These are phyloP conservation scores for Oligia strigilis DNA, from an alignment of 2,888 invertebrate species.

Conservation along the genomic window DNA sequence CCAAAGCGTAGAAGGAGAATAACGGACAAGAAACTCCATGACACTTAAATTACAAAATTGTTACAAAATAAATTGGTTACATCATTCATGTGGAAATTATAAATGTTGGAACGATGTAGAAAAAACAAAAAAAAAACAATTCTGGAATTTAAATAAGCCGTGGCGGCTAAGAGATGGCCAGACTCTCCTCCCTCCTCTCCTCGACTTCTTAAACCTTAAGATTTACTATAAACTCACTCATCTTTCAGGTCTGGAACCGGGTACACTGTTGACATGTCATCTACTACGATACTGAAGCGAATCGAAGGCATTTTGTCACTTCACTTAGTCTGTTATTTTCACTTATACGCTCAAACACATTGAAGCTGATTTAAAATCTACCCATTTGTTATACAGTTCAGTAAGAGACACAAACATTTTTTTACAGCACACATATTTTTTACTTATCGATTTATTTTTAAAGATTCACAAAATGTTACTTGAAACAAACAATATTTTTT, in stretches of 20 bases:
- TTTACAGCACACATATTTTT: not conserved
- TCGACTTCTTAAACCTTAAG: not conserved
- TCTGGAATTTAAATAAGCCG: not conserved
- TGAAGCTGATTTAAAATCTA: not conserved
- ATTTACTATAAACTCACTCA: slow-evolving; percentile 31
- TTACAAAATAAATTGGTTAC: too few relatives aligned
- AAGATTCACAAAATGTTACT: not conserved
- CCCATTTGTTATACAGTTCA: not conserved
- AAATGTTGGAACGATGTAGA: too few relatives aligned
- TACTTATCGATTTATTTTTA: not conserved
- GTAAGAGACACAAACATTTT: too few relatives aligned
- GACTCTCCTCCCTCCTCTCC: not conserved
- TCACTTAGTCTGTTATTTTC: not conserved
- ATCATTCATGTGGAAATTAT: too few relatives aligned
- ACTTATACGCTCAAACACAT: not conserved
- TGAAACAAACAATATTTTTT: too few relatives aligned
- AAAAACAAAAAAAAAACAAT: too few relatives aligned
- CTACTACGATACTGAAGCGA: slow-evolving; percentile 37
- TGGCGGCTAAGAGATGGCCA: not conserved
- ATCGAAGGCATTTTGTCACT: slow-evolving; percentile 41
- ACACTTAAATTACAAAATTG: too few relatives aligned
- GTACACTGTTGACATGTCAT: slow-evolving; percentile 38
- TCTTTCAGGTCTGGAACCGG: not conserved
- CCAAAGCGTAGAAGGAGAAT: too few relatives aligned
- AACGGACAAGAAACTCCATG: too few relatives aligned